These are phyloP conservation scores for Chinchilla lanigera DNA, from an alignment of 2,113 vertebrate genomes.

Conservation along the genomic window DNA sequence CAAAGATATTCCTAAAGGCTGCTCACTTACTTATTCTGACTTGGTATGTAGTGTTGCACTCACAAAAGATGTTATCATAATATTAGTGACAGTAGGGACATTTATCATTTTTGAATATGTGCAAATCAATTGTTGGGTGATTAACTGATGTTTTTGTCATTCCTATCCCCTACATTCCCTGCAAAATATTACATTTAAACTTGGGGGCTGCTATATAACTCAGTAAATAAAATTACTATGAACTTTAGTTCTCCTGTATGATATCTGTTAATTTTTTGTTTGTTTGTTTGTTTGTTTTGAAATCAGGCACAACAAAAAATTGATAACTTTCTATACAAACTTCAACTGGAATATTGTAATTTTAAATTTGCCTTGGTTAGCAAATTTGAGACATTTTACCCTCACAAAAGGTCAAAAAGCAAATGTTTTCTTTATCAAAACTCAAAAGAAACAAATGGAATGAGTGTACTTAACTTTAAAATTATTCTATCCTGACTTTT, in stretches of 20 bases:
- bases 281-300: neutral
- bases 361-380: neutral
- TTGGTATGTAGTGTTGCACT: fast-evolving
- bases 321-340: neutral
- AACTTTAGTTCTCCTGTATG: neutral
- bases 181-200: neutral
- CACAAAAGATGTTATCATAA: neutral
- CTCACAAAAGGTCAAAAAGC: neutral
- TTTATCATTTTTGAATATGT: neutral
- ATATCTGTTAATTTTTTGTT: neutral
- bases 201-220: neutral
- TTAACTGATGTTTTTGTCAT: neutral
- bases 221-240: neutral
- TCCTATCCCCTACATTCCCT: too few relatives aligned
- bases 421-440: neutral
- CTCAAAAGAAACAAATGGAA: neutral
- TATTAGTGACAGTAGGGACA: neutral
- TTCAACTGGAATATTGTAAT: neutral
- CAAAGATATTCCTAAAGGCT: neutral
- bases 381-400: neutral
- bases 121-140: neutral
- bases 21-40: neutral
- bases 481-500: neutral
- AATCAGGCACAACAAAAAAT: neutral
- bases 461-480: neutral